phyloP scores from a whole-genome alignment of 2,797 vertebrate genomes.

The Rhinogobio ventralis region DNA sequence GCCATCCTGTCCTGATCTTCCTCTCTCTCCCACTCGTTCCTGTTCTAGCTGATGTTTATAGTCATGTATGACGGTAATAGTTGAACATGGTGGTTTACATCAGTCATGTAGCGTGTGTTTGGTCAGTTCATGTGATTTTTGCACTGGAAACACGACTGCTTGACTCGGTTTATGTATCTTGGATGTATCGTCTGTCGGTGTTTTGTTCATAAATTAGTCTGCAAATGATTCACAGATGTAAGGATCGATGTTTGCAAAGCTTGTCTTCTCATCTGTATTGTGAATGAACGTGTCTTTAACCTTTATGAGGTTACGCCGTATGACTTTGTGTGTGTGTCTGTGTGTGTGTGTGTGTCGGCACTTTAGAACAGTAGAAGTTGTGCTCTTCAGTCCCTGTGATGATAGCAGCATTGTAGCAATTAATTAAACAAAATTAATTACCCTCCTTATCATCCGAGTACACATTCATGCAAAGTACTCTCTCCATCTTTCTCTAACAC shows the following conservation, averaged over 20 bases:
- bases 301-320: not conserved
- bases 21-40: conserved; percentile 6
- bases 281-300: conserved; percentile 29
- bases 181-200: not conserved
- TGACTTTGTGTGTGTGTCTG: not conserved
- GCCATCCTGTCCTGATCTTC: conserved; percentile 32
- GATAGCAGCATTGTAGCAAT: conserved; percentile 64
- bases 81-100: conserved; percentile 26
- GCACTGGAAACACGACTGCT: not conserved
- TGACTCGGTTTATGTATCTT: conserved; percentile 26
- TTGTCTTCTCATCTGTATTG: conserved; percentile 27
- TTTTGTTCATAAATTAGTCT: conserved; percentile 27
- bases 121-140: not conserved
- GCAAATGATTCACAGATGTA: conserved; percentile 38
- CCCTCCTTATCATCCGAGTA: conserved; percentile 60
- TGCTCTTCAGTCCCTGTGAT: conserved; percentile 49
- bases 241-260: conserved; percentile 1
- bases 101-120: conserved; percentile 26
- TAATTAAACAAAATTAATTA: conserved; percentile 74
- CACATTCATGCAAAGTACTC: conserved; percentile 47
- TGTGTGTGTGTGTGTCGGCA: conserved; percentile 13
- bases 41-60: conserved; percentile 23
- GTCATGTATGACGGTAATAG: conserved; percentile 15
- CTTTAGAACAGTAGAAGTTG: conserved; percentile 45
- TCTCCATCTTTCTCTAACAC: conserved; percentile 35